Conservation (phyloP, 2,888 invertebrate genomes). For the Herminia tarsipennalis region DNA sequence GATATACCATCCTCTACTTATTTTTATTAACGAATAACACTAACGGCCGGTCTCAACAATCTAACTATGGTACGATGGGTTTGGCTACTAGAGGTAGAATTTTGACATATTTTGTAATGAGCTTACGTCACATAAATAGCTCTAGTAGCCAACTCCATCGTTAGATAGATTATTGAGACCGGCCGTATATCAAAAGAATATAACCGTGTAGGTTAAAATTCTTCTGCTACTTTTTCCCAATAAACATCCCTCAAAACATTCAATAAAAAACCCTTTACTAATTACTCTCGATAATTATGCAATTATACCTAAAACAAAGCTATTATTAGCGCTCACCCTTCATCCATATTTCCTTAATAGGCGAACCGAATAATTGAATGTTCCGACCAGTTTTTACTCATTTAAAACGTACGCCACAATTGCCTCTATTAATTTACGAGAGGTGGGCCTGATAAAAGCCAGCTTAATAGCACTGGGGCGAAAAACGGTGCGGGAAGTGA, state of each 20-base stretch:
- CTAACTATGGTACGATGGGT: no score
- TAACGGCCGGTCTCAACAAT: no score
- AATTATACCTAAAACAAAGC: conserved; percentile 30
- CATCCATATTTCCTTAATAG: conserved; percentile 37
- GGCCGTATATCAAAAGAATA: no score
- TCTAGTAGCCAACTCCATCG: no score
- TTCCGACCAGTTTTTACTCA: conserved; percentile 55
- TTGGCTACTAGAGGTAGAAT: no score
- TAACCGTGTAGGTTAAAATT: background rate
- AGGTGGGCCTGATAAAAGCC: conserved; percentile 65
- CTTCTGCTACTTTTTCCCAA: background rate
- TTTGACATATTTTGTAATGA: no score
- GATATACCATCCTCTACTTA: no score
- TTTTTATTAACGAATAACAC: no score
- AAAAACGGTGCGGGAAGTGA: conserved; percentile 15
- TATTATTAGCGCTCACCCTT: conserved; percentile 23
- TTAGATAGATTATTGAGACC: no score
- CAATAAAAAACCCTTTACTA: background rate
- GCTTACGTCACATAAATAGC: no score
- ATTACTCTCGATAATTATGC: conserved; percentile 2
- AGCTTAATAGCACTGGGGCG: conserved; percentile 60
- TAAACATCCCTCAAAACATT: background rate
- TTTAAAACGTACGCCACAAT: conserved; percentile 57
- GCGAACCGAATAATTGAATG: conserved; percentile 48
- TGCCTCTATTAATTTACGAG: conserved; percentile 66